Conservation (phyloP, 2,113 vertebrate species). For the Malurus melanocephalus region DNA sequence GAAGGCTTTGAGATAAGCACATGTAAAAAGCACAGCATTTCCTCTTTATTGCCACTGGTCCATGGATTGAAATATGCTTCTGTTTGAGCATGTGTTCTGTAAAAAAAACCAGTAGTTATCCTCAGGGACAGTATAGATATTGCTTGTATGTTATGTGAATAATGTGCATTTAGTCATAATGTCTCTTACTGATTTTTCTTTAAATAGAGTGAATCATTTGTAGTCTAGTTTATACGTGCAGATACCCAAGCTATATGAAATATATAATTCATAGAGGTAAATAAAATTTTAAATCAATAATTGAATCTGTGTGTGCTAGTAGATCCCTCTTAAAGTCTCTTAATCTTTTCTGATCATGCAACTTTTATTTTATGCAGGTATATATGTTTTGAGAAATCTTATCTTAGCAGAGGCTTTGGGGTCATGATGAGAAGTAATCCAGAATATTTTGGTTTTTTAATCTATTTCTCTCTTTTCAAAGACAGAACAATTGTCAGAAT, state of each 20-base stretch:
- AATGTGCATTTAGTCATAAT: neutral
- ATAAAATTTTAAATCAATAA: neutral
- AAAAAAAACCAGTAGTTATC: neutral
- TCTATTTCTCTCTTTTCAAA: neutral
- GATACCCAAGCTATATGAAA: neutral
- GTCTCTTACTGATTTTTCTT: neutral
- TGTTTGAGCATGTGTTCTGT: neutral
- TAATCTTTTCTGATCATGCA: neutral
- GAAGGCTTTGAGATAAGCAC: neutral
- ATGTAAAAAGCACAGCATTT: neutral
- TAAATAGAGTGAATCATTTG: neutral
- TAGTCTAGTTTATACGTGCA: neutral
- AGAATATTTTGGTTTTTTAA: neutral
- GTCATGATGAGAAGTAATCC: neutral
- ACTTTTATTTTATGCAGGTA: neutral
- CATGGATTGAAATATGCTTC: neutral
- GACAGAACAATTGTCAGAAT: neutral
- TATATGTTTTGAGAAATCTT: neutral
- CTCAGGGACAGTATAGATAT: neutral
- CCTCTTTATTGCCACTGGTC: neutral
- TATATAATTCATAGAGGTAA: neutral
- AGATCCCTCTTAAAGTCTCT: neutral
- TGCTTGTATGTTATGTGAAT: neutral
- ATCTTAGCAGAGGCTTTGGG: neutral
- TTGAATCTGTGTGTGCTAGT: neutral